phyloP scores from a whole-genome alignment of 2,888 invertebrate genomes.

The Oxyteleia sp. region DNA sequence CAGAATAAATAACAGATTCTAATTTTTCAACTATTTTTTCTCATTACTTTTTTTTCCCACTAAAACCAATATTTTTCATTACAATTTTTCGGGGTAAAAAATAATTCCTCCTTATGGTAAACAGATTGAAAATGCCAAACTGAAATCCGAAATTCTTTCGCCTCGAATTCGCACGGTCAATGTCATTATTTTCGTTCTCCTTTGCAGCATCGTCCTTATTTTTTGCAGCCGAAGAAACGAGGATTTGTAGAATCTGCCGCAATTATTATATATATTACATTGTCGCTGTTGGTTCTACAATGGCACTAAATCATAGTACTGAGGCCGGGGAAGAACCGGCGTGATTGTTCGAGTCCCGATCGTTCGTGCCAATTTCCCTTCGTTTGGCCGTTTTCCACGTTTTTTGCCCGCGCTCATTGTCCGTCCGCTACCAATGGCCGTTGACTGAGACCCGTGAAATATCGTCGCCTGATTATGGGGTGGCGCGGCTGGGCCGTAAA shows the following conservation, averaged over 20 bases:
- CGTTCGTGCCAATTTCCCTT: slow-evolving; percentile 61
- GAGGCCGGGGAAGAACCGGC: slow-evolving; percentile 21
- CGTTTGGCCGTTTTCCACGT: slow-evolving; percentile 55
- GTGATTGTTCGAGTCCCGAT: slow-evolving; percentile 56
- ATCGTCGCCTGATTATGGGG: slow-evolving; percentile 78
- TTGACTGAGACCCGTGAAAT: slow-evolving; percentile 79
- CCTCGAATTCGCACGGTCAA: slow-evolving; percentile 1
- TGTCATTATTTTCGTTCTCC: slow-evolving; percentile 28
- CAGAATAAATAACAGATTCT: no score
- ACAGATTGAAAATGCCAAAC: no score
- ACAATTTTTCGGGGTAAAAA: no score
- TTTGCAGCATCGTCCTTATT: neutral
- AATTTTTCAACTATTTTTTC: no score
- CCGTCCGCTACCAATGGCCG: slow-evolving; percentile 50
- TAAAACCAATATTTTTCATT: no score
- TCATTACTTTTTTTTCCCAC: no score
- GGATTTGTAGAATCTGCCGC: slow-evolving; percentile 53
- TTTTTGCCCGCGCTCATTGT: slow-evolving; percentile 57
- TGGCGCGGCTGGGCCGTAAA: slow-evolving; percentile 76
- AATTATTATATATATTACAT: slow-evolving; percentile 54
- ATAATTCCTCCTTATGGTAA: no score
- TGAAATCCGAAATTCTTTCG: neutral
- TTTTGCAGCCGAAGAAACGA: slow-evolving; percentile 20
- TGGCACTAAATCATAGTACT: slow-evolving; percentile 68
- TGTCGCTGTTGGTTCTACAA: slow-evolving; percentile 60